These are phyloP conservation scores for Calliopum simillimum DNA, from an alignment of 2,888 invertebrate genomes.

Conservation along the genomic window DNA sequence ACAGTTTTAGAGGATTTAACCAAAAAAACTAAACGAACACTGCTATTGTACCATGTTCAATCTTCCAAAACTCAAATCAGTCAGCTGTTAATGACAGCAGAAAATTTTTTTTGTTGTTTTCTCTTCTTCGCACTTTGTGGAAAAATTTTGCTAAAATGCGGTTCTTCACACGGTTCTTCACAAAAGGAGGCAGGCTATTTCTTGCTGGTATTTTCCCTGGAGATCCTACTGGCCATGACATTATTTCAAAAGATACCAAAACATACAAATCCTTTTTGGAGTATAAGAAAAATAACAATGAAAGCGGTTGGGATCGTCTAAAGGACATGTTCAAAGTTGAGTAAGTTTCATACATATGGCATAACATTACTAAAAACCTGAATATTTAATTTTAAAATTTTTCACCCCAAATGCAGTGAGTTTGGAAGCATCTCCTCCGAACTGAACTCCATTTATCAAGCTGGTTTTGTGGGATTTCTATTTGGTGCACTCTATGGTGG, in stretches of 20 bases:
- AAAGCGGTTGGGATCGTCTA: conserved; percentile 63
- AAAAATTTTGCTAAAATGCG: too few species aligned
- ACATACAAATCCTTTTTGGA: conserved; percentile 60
- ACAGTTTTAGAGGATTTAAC: too few species aligned
- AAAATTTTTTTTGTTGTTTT: too few species aligned
- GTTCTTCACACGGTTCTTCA: neutral
- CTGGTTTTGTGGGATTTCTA: conserved; percentile 72
- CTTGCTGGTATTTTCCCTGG: conserved; percentile 56
- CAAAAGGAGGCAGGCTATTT: conserved; percentile 49
- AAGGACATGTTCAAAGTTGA: conserved; percentile 63
- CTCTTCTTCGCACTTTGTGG: too few species aligned
- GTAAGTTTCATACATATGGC: conserved; percentile 49
- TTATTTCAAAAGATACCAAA: conserved; percentile 55
- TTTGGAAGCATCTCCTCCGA: conserved; percentile 74
- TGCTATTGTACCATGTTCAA: too few species aligned
- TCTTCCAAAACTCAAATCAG: too few species aligned
- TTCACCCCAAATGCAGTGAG: conserved; percentile 69
- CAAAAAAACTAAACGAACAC: too few species aligned
- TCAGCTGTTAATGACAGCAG: too few species aligned
- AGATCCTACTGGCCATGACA: conserved; percentile 46
- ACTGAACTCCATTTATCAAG: conserved; percentile 72
- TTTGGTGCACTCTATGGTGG: conserved; percentile 77
- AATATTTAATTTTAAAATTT: conserved; percentile 48
- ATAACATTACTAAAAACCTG: neutral
- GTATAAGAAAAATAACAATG: conserved; percentile 48